These are phyloP conservation scores for Nipponia nippon DNA, from an alignment of 2,113 vertebrate species.

Conservation along the genomic window DNA sequence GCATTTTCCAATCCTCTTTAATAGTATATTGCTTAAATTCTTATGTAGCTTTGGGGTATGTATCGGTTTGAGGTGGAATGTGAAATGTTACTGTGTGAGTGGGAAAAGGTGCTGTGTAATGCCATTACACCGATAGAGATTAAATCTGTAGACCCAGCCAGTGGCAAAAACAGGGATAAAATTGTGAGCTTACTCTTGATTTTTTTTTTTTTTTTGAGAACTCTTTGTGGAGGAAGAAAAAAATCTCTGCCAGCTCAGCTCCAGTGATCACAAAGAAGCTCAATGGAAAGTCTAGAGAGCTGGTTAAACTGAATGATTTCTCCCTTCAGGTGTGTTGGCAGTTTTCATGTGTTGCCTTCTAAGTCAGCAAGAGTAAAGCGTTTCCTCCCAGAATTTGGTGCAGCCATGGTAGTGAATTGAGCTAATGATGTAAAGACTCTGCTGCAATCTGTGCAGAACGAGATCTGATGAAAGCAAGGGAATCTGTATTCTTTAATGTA, in stretches of 20 bases:
- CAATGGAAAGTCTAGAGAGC: background rate
- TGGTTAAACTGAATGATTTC: background rate
- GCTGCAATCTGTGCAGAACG: background rate
- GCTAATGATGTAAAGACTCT: background rate
- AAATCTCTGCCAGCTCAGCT: background rate
- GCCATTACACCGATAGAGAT: background rate
- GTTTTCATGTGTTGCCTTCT: background rate
- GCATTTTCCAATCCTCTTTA: background rate
- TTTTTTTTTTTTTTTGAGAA: background rate
- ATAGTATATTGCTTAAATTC: background rate
- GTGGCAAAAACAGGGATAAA: background rate
- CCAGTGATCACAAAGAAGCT: background rate
- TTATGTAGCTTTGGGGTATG: fast-evolving
- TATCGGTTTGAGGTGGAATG: background rate
- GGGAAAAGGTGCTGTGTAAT: background rate
- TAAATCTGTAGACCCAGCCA: background rate
- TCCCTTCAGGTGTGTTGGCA: background rate
- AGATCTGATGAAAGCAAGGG: background rate
- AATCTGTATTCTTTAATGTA: background rate
- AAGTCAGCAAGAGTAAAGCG: background rate
- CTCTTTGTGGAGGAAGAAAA: background rate
- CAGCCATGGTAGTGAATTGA: background rate
- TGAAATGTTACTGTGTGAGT: background rate
- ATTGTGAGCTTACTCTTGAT: background rate
- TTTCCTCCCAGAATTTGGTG: background rate